Conservation (phyloP, 2,797 vertebrate genomes). For the Sebastes iracundus region DNA sequence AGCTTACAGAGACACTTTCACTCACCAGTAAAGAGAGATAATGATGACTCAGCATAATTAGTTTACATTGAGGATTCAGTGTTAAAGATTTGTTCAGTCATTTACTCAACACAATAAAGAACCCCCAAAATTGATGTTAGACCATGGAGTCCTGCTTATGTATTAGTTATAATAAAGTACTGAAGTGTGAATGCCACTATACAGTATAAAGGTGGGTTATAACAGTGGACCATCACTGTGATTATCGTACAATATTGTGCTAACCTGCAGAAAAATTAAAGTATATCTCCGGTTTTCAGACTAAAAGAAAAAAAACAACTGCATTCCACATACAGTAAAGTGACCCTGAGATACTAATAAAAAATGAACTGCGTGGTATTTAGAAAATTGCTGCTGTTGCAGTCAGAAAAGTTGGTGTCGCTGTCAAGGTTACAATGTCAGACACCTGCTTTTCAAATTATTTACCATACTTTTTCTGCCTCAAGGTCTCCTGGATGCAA, state of each 20-base stretch:
- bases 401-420: conserved; percentile 7
- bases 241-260: background rate
- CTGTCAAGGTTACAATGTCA: conserved; percentile 1
- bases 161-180: background rate
- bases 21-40: background rate
- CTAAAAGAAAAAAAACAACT: background rate
- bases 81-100: background rate
- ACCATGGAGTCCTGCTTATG: background rate
- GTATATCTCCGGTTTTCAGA: background rate
- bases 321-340: background rate
- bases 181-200: background rate
- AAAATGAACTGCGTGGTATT: background rate
- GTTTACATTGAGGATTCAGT: background rate
- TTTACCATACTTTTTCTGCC: conserved; percentile 2
- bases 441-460: conserved; percentile 10
- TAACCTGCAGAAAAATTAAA: background rate
- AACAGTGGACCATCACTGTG: background rate
- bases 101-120: background rate
- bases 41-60: background rate
- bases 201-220: background rate
- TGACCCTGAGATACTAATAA: background rate
- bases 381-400: background rate
- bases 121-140: background rate
- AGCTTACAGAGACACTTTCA: background rate
- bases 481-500: conserved; percentile 8